Conservation (phyloP, 2,113 vertebrate genomes). For the Gracilinanus agilis region DNA sequence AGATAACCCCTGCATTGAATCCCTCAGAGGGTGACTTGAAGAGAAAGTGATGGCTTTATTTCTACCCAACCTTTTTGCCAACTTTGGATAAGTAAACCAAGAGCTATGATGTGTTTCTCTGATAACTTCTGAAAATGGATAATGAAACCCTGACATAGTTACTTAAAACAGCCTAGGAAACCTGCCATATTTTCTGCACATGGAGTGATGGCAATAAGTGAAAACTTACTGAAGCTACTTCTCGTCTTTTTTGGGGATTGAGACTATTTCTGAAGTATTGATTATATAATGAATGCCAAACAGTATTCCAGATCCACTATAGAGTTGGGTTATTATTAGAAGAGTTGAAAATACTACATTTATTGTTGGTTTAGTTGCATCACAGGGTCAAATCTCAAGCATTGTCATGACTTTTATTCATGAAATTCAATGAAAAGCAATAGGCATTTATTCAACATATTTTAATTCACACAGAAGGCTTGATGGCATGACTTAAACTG, state of each 20-base stretch:
- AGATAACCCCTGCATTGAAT: neutral
- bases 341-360: neutral
- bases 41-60: neutral
- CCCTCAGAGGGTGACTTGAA: neutral
- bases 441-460: neutral
- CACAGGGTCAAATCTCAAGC: neutral
- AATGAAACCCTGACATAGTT: neutral
- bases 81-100: neutral
- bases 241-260: neutral
- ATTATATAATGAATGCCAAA: neutral
- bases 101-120: neutral
- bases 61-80: neutral
- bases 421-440: neutral
- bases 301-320: neutral
- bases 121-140: neutral
- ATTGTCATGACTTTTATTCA: neutral
- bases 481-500: neutral
- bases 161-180: neutral
- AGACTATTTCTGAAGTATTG: neutral
- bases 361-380: neutral
- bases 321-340: neutral
- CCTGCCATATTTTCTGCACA: neutral
- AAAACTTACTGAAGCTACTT: neutral
- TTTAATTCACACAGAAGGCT: neutral
- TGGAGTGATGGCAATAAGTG: neutral